These are phyloP conservation scores for Rhineura floridana DNA, from an alignment of 2,113 vertebrate species.

Conservation along the genomic window DNA sequence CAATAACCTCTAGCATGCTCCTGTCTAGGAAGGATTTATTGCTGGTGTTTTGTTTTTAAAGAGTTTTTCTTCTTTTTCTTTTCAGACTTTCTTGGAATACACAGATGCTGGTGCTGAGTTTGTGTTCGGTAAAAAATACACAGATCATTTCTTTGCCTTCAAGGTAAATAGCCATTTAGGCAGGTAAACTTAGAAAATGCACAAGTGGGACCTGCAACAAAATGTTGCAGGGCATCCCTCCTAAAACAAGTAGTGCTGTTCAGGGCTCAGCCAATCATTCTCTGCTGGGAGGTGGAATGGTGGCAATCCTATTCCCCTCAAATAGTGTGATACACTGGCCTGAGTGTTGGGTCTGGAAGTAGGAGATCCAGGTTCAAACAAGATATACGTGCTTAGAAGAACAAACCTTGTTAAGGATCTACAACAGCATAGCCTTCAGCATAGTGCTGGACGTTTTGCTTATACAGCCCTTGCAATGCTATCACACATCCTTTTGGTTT, in stretches of 20 bases:
- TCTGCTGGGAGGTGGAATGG: neutral
- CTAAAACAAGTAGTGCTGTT: neutral
- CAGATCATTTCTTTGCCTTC: constrained; percentile 86
- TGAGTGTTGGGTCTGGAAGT: neutral
- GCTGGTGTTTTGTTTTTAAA: constrained; percentile 17
- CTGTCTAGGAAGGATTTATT: neutral
- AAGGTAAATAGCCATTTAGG: constrained; percentile 74
- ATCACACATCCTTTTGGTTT: neutral
- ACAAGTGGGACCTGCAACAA: neutral
- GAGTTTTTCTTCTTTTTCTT: constrained; percentile 45
- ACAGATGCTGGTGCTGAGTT: constrained; percentile 81
- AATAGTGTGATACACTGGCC: neutral
- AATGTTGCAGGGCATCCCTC: neutral
- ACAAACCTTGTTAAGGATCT: neutral
- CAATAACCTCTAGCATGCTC: neutral
- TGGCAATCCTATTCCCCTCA: neutral
- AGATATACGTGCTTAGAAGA: neutral
- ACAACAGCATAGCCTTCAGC: neutral
- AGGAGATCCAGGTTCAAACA: neutral
- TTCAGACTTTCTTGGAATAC: constrained; percentile 81
- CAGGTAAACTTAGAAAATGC: neutral
- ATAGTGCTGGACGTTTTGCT: neutral
- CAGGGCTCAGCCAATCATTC: neutral
- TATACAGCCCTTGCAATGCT: neutral
- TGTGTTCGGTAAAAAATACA: constrained; percentile 83